Evolutionary conservation across 2,797 vertebrate species (phyloP).

Genomic region (Philypnodon macrostomus): DNA sequence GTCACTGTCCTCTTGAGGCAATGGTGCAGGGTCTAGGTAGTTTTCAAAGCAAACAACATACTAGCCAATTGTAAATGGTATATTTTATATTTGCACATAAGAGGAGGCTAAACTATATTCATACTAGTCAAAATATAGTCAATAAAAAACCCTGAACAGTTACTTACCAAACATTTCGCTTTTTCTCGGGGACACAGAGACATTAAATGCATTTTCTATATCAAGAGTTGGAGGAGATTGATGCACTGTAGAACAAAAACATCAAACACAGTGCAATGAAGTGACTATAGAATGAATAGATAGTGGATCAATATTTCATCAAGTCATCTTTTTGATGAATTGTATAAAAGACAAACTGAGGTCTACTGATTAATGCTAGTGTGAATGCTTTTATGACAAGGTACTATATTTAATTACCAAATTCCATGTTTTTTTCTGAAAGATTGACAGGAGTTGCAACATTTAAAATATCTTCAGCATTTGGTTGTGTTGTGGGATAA

Average conservation of each 20-base stretch:
- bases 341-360: too few species aligned
- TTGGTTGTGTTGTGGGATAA: conserved; percentile 1
- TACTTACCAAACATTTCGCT: conserved; percentile 20
- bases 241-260: conserved; percentile 17
- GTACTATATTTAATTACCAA: conserved; percentile 4
- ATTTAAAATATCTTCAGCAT: background rate
- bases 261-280: background rate
- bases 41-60: background rate
- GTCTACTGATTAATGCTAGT: too few species aligned
- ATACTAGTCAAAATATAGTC: too few species aligned
- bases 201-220: background rate
- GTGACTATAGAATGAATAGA: background rate
- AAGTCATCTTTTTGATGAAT: too few species aligned
- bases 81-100: too few species aligned
- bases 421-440: background rate
- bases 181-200: conserved; percentile 6
- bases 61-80: background rate
- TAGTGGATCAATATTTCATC: too few species aligned
- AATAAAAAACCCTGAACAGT: background rate
- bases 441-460: background rate
- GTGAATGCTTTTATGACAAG: too few species aligned
- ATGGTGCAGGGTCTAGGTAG: background rate
- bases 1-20: background rate
- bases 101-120: too few species aligned
- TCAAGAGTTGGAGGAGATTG: conserved; percentile 13